Evolutionary conservation across 53 echinoderm and acorn worm genomes (phyloP).

Genomic region (Holothuria scabra): DNA sequence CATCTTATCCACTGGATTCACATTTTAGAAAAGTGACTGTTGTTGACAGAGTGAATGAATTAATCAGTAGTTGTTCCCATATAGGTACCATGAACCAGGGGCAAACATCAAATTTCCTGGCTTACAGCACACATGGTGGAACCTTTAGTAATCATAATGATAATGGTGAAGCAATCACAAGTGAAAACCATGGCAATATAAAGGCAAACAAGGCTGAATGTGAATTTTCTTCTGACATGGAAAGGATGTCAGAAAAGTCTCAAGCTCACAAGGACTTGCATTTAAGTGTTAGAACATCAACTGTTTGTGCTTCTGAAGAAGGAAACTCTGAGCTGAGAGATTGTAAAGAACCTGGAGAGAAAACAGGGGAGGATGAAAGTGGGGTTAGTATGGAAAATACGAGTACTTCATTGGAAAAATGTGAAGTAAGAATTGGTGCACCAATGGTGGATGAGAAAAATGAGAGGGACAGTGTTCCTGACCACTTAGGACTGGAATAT

Average conservation of each 20-base stretch:
- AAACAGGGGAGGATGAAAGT: neutral
- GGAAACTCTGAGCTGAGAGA: neutral
- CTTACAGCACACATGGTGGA: no score
- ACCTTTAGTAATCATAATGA: no score
- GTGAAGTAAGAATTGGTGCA: neutral
- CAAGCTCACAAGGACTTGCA: no score
- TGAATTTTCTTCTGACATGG: no score
- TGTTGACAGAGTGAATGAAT: neutral
- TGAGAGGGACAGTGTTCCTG: neutral
- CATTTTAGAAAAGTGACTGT: constrained; percentile 3
- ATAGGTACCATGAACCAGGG: neutral
- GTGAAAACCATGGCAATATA: no score
- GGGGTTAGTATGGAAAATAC: neutral
- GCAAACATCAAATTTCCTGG: no score
- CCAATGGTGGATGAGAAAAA: neutral
- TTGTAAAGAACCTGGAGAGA: neutral
- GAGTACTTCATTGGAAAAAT: neutral
- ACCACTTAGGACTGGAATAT: no score
- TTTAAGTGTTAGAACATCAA: no score
- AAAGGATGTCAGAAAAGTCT: no score
- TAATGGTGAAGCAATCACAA: no score
- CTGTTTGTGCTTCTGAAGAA: no score
- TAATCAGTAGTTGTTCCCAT: neutral
- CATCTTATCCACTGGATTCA: constrained; percentile 57
- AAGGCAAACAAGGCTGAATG: no score